Evolutionary conservation across 1,140 invertebrate species (phyloP).

Genomic region (Liolophura sinensis): DNA sequence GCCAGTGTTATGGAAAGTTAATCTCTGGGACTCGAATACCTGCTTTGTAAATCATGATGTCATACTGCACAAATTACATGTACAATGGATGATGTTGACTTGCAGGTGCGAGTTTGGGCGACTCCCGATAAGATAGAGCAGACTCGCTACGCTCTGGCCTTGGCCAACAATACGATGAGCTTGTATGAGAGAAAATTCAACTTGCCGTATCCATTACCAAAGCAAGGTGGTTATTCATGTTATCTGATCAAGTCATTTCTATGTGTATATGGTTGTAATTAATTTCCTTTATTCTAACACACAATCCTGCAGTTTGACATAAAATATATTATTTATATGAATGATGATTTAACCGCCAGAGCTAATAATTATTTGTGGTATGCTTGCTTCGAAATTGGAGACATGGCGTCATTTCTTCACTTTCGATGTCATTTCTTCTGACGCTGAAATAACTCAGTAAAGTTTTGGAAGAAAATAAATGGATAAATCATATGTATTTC

Average conservation of each 20-base stretch:
- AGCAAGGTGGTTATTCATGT: constrained; percentile 43
- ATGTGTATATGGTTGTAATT: neutral
- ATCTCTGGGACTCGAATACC: neutral
- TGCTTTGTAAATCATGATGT: neutral
- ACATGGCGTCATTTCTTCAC: too few relatives aligned
- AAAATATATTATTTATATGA: too few relatives aligned
- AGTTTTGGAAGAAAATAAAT: too few relatives aligned
- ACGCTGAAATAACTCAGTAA: too few relatives aligned
- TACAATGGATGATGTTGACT: neutral
- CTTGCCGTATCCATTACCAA: constrained; percentile 63
- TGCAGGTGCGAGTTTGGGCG: constrained; percentile 70
- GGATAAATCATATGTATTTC: too few relatives aligned
- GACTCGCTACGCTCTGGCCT: constrained; percentile 77
- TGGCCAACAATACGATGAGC: constrained; percentile 77
- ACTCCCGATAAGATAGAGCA: constrained; percentile 77
- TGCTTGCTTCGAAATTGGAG: too few relatives aligned
- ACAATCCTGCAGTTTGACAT: too few relatives aligned
- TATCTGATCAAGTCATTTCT: neutral
- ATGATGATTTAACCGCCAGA: too few relatives aligned
- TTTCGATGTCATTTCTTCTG: too few relatives aligned
- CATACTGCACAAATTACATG: neutral
- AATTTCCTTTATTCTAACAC: too few relatives aligned
- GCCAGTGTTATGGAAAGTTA: too few relatives aligned
- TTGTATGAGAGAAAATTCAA: constrained; percentile 84
- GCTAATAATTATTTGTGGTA: too few relatives aligned